Evolutionary conservation across 2,888 invertebrate genomes (phyloP), one percentile per base, ranked within the genome.

Genomic region (Tenthredo scrophulariae): DNA sequence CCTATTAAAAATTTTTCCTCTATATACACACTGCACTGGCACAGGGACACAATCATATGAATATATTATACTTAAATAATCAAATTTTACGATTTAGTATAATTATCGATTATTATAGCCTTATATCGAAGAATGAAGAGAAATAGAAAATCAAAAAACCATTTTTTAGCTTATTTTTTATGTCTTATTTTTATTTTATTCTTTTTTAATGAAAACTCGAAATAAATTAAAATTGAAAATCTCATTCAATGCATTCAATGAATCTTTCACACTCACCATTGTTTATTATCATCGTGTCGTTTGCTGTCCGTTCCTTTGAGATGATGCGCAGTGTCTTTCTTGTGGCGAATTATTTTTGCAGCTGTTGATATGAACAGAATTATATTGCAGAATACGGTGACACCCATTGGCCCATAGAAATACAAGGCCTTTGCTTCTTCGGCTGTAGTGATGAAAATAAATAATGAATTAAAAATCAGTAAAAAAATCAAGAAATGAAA

Each of bases 301-400:
- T 95, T 95, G 85, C 96, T 96, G 89, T 96, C 96, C 0, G 95
- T 94, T n/a, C 95, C 94, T 90, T 94, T 95, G 84, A 97, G 91
- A 88, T 96, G 95, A 85, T 91, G 91, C 40, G 95, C 95, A 0
- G 96, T 96, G 91, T 96, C 96, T 89, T 95, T 95, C 89, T 95
- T 95, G 85, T 96, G 95, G 86, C 95, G 94, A 62, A 95, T 93
- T 87, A 97, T 96, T 88, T 96, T 96, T 84, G 95, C 90, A 0
- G 97, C 96, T 0, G 97, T 97, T 77, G 95, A 94, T n/a, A 95
- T 92, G 92, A 97, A 97, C 85, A 97, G 94, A 7, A 94, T 92
- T 75, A 96, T 94, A 91, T 97, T 97, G 91, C 95, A 94, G 0
- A 96, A 88, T 10, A 97, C 95, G 18, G 97, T 93, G 13, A 95